Percentiles rank a stretch among this genome's conserved stretches.
Evolutionary conservation across 2,113 vertebrate genomes (phyloP).

Genomic region (Cryptomyrus ogoouensis): DNA sequence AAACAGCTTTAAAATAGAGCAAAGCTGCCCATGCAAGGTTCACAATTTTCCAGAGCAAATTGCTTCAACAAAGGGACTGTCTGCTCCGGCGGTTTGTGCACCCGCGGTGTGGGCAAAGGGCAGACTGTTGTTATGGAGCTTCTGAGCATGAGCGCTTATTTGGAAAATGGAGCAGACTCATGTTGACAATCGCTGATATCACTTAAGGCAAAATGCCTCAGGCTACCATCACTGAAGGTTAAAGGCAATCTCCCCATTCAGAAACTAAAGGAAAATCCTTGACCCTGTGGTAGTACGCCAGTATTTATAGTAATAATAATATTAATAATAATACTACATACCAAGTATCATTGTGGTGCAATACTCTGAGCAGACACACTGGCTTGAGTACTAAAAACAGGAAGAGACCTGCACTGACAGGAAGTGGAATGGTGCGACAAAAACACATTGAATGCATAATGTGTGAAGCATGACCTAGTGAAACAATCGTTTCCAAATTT

Average conservation of each 20-base stretch:
- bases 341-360: not conserved
- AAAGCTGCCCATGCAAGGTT: not conserved
- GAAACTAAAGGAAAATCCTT: not conserved
- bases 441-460: not conserved
- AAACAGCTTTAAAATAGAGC: not conserved
- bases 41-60: constrained; percentile 8
- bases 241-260: not conserved
- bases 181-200: not conserved
- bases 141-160: not conserved
- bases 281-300: not conserved
- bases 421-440: not conserved
- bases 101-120: not conserved
- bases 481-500: not conserved
- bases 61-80: not conserved
- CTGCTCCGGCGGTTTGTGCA: not conserved
- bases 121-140: not conserved
- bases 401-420: not conserved
- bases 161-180: not conserved
- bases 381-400: not conserved
- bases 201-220: not conserved
- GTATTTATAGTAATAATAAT: not conserved
- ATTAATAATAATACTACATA: not conserved
- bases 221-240: not conserved
- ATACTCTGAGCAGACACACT: not conserved
- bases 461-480: not conserved